Evolutionary conservation across 2,113 vertebrate genomes (phyloP).

Genomic region (Elachura formosa): DNA sequence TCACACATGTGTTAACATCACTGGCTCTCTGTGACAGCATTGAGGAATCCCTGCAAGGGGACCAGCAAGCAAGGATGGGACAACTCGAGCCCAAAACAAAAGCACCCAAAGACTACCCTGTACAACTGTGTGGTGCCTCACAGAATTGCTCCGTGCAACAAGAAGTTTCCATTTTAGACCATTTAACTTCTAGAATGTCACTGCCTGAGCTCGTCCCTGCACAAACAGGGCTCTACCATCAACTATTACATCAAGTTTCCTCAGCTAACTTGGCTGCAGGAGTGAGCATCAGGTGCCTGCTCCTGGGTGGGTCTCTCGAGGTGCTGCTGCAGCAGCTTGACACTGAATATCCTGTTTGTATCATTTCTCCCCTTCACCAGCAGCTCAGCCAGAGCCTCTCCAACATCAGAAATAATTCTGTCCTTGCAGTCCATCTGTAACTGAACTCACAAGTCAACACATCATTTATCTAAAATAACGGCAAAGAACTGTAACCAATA

Average conservation of each 20-base stretch:
- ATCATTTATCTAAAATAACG: not conserved
- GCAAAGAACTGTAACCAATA: not conserved
- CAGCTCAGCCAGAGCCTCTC: not conserved
- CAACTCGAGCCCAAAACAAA: not conserved
- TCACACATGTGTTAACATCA: not conserved
- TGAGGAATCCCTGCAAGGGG: not conserved
- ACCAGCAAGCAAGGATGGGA: not conserved
- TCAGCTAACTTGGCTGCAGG: not conserved
- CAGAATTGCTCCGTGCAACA: not conserved
- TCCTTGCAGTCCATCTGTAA: not conserved
- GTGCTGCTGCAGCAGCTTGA: not conserved
- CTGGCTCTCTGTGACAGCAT: not conserved
- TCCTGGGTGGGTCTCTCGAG: not conserved
- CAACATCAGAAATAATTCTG: not conserved
- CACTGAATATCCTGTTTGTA: not conserved
- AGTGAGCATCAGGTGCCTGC: not conserved
- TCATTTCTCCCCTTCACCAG: not conserved
- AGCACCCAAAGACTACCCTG: not conserved
- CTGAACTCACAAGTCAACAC: not conserved
- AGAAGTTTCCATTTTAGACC: not conserved
- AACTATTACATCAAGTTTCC: not conserved
- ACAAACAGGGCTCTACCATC: not conserved
- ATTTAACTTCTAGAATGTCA: not conserved
- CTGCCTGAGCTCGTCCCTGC: not conserved
- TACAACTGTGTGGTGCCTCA: not conserved